Base-by-base conservation (phyloP, 2,888 invertebrate genomes). In the Siphonodentalium dalli region DNA sequence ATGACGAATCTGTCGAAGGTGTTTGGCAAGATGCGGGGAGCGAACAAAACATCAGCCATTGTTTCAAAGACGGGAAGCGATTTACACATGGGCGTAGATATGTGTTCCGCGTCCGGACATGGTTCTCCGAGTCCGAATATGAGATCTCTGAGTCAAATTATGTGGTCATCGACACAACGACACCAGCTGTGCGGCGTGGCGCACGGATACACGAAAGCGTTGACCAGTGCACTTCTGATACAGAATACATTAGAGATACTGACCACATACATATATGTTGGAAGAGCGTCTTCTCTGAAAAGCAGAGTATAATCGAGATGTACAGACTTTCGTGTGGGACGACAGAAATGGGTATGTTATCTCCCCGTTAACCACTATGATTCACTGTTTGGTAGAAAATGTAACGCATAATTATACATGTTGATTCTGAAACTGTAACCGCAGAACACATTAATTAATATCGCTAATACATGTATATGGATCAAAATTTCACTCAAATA, bases 11-110 rank as follows among this genome's bases (percentile, higher is more conserved):
- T 28, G 28, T 15, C 13, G 65, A 64, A 31, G 21, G 43, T 23
- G 46, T 51, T 1, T 69, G 67, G 69, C 42, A 52, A 26, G 66
- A 66, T 42, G 42, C 61, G 20, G 63, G 67, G 15, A 38, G 35
- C 7, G 9, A 39, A 26, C 41, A 28, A 8, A 27, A 47, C 2
- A 29, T 49, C 3, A 33, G 54, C 7, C 44, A 61, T 40, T 69
- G 69, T 38, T 33, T 64, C 18, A 55, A 60, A 3, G 9, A 8
- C 7, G 43, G 41, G 2, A 38, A 34, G 13, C 11, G 39, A 7
- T 40, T 68, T 0, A 23, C 20, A 11, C 53, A 59, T 28, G 50
- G 49, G 2, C 33, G 39, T 9, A 11, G 35, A 0, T 69, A 69
- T 35, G 26, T 55, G 8, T 39, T 59, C 3, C 63, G 65, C 40